A percentile compares a stretch with the other conserved stretches of the same genome.
Evolutionary conservation across 2,113 vertebrate genomes (phyloP).

Genomic region (Malurus cyaneus): DNA sequence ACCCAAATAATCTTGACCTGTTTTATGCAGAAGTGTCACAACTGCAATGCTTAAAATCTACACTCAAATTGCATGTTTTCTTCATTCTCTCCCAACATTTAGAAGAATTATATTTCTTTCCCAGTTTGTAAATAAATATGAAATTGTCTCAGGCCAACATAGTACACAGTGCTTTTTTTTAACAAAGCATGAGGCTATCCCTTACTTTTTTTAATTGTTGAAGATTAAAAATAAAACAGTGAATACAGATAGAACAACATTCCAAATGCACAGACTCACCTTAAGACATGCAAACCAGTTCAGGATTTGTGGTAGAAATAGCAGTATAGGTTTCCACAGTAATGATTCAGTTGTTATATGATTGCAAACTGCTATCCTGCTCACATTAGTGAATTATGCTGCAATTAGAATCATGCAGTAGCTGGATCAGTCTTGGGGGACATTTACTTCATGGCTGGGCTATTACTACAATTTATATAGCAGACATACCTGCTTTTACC

Average conservation of each 20-base stretch:
- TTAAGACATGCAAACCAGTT: neutral
- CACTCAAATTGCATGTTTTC: neutral
- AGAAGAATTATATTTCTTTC: neutral
- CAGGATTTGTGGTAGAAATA: neutral
- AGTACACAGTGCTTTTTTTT: neutral
- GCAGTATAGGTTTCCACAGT: neutral
- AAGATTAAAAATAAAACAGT: neutral
- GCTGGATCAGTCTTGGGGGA: neutral
- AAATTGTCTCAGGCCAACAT: neutral
- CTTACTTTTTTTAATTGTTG: neutral
- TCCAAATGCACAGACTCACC: neutral
- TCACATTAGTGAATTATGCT: neutral
- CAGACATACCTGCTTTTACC: neutral
- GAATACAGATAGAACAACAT: neutral
- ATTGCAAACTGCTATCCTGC: neutral
- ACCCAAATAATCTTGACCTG: neutral
- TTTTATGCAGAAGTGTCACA: neutral
- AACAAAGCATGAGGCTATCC: neutral
- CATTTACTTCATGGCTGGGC: neutral
- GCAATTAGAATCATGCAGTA: neutral
- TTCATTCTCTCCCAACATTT: neutral
- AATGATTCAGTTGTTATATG: neutral
- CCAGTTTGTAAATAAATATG: neutral
- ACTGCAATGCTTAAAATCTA: neutral
- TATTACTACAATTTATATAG: neutral